Base-by-base conservation (phyloP, 1,140 invertebrate species). In the Nasonia longicornis region DNA sequence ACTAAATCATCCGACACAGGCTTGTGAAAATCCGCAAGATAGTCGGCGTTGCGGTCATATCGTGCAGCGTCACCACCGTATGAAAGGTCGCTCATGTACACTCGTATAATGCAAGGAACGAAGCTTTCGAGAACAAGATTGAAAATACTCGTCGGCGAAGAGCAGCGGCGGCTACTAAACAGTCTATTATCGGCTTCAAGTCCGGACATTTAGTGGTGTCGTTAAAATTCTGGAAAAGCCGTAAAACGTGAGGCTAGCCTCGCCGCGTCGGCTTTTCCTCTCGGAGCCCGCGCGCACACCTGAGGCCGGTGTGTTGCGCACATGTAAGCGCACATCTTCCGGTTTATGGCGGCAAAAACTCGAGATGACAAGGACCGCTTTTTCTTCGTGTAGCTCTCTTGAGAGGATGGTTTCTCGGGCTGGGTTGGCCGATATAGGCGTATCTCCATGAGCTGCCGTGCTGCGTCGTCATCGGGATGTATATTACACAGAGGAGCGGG, bases 201-300 rank as follows among this genome's bases (percentile, higher is more conserved):
- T 84, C 79, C 52, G 70, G 84, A 84, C 83, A 83, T 89, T 89
- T 88, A 87, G 85, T 86, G 83, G 72, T 76, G 85, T 86, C 86
- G 86, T 90, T 89, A 89, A 89, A 90, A 89, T 89, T 90, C 88
- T 88, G 86, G 86, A 88, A 89, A 89, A 88, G 88, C 86, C 85
- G 85, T 89, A 89, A 89, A 89, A 86, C 79, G 81, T 74, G 83
- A 82, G 79, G 67, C 77, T 74, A 77, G 69, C 67, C 48, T 26
- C 71, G 77, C 29, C 77, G 58, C 42, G 22, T 48, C 77, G 72
- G 76, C 79, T 80, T 80, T 83, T 78, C 79, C 73, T 83, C 73
- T 83, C 67, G 82, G 66, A 74, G 58, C 74, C 66, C 48, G 74
- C 31, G 20, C 64, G 22, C 20, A 22, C 77, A 74, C 78, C 70